A percentile compares a stretch with the other conserved stretches of the same genome.
Conservation (phyloP, 2,888 invertebrate species). For the Phortica magna region DNA sequence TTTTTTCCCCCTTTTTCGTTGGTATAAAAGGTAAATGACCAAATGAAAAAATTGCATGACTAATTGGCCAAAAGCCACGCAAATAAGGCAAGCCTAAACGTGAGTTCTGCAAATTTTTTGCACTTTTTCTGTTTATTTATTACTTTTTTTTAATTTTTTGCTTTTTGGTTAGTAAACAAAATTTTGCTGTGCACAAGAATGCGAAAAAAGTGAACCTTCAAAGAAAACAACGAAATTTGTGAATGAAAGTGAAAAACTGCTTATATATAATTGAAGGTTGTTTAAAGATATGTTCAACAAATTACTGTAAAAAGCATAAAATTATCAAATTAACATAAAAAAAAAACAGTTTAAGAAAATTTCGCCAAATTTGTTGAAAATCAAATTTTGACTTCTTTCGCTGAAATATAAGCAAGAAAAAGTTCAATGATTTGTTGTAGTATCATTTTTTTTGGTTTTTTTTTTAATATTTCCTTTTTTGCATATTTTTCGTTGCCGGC, state of each 20-base stretch:
- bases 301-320: not conserved
- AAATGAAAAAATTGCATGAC: constrained; percentile 11
- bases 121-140: not conserved
- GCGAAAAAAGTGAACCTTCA: not conserved
- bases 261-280: not conserved
- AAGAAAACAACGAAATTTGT: not conserved
- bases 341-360: not conserved
- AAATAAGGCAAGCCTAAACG: constrained; percentile 11
- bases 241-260: not conserved
- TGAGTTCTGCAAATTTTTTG: constrained; percentile 1
- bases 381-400: not conserved
- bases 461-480: constrained; percentile 23
- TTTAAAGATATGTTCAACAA: not conserved
- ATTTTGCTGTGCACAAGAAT: not conserved
- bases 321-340: not conserved
- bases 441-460: not conserved
- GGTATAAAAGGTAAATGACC: constrained; percentile 6
- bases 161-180: constrained; percentile 3
- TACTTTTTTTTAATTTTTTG: not conserved
- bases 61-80: not conserved
- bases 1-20: not conserved
- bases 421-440: constrained; percentile 11
- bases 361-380: not conserved
- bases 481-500: constrained; percentile 46
- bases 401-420: not conserved